Evolutionary conservation across 2,888 invertebrate genomes (phyloP).

Genomic region (Meganola albula): DNA sequence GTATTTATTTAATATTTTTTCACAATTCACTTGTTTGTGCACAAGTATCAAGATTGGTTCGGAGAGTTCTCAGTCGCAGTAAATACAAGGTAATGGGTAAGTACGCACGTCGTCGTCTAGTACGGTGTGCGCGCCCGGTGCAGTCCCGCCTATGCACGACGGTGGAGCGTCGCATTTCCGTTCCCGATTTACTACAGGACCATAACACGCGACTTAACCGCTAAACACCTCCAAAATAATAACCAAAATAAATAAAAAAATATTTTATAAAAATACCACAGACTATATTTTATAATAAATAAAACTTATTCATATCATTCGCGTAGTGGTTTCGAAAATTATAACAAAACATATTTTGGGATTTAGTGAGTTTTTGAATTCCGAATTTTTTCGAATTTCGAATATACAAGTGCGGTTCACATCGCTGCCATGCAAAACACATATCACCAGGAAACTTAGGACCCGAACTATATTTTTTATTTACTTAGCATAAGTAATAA

Average conservation of each 20-base stretch:
- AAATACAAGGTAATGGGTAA: conserved; percentile 78
- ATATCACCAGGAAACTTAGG: conserved; percentile 75
- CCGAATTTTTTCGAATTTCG: conserved; percentile 51
- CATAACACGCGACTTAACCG: conserved; percentile 68
- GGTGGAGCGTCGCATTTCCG: conserved; percentile 72
- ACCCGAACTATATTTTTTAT: conserved; percentile 68
- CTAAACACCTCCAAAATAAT: conserved; percentile 64
- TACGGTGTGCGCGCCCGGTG: conserved; percentile 75
- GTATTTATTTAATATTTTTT: too few species aligned
- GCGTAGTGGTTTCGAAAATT: conserved; percentile 29
- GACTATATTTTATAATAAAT: conserved; percentile 63
- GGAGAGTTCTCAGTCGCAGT: conserved; percentile 58
- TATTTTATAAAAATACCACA: conserved; percentile 47
- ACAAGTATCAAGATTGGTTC: conserved; percentile 55
- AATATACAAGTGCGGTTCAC: conserved; percentile 41
- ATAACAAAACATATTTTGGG: conserved; percentile 43
- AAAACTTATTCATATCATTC: conserved; percentile 52
- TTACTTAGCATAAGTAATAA: conserved; percentile 39
- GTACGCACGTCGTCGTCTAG: conserved; percentile 76
- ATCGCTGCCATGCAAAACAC: conserved; percentile 55
- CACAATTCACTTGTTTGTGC: too few species aligned
- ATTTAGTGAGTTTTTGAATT: conserved; percentile 55
- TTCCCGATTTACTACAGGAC: conserved; percentile 53
- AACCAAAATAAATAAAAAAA: conserved; percentile 46
- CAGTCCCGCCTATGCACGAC: conserved; percentile 78